Percentiles rank a stretch among this genome's conserved stretches.
These are phyloP conservation scores for Lepisosteus osseus DNA, from an alignment of 2,113 vertebrate species.

Conservation along the genomic window DNA sequence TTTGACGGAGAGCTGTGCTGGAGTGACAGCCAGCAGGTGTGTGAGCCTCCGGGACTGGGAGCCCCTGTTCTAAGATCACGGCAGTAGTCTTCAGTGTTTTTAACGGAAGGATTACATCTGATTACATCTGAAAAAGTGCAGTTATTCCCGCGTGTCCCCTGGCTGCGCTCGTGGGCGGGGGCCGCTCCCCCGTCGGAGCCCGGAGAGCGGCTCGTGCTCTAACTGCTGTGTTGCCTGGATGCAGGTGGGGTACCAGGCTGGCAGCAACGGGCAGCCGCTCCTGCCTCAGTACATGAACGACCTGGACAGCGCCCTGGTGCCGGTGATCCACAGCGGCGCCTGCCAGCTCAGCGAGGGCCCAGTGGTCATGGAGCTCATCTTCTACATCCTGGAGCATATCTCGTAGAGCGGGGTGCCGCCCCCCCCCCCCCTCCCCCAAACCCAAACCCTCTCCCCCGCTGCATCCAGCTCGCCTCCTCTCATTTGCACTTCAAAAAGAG, in stretches of 20 bases:
- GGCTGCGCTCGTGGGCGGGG: too few species aligned
- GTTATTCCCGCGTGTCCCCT: too few species aligned
- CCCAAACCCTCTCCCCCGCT: constrained; percentile 52
- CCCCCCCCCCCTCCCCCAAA: background rate
- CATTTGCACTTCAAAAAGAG: constrained; percentile 86
- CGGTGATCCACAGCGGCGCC: constrained; percentile 92
- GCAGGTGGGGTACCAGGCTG: constrained; percentile 94
- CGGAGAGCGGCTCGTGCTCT: constrained; percentile 26
- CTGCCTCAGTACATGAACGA: constrained; percentile 92
- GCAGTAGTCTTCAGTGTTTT: too few species aligned
- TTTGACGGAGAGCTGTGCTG: too few species aligned
- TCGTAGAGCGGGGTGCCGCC: constrained; percentile 68
- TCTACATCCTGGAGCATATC: constrained; percentile 98
- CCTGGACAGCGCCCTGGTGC: constrained; percentile 95
- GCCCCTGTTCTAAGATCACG: too few species aligned
- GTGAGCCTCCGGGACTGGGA: too few species aligned
- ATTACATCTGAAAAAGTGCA: too few species aligned
- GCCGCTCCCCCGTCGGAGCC: too few species aligned
- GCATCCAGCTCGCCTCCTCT: constrained; percentile 49
- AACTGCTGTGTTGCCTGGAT: constrained; percentile 38
- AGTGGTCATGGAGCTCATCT: constrained; percentile 93
- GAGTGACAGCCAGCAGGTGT: too few species aligned
- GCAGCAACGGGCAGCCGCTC: constrained; percentile 92
- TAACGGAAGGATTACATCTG: too few species aligned
- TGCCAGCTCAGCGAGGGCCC: constrained; percentile 94